Conservation (phyloP, 2,113 vertebrate species). For the Paraplagusia blochii region DNA sequence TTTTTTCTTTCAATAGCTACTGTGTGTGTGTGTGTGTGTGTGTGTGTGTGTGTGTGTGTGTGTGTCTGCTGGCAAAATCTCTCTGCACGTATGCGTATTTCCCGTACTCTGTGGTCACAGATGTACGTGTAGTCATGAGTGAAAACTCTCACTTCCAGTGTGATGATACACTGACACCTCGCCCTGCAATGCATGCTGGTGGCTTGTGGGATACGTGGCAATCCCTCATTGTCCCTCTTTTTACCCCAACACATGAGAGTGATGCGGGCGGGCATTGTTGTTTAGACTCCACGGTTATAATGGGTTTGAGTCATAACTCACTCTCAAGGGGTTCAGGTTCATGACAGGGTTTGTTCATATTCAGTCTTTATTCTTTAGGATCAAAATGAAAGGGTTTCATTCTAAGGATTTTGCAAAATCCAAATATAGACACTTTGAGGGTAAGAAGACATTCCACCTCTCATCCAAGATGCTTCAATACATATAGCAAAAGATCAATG, state of each 20-base stretch:
- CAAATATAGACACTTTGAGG: too few relatives aligned
- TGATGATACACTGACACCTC: slow-evolving; percentile 24
- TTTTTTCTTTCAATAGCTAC: slow-evolving; percentile 1
- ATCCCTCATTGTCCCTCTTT: slow-evolving; percentile 19
- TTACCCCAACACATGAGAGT: slow-evolving; percentile 14
- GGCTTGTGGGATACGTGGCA: slow-evolving; percentile 32
- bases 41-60: neutral
- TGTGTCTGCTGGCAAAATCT: neutral
- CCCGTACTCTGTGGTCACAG: neutral
- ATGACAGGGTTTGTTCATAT: neutral
- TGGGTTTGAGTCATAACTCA: slow-evolving; percentile 6
- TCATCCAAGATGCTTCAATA: too few relatives aligned
- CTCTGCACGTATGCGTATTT: neutral
- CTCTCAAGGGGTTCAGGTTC: slow-evolving; percentile 13
- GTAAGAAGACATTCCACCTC: too few relatives aligned
- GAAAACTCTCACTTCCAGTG: neutral
- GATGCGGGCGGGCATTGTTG: slow-evolving; percentile 28
- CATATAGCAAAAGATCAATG: too few relatives aligned
- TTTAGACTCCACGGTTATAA: slow-evolving; percentile 12
- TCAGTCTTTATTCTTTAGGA: neutral
- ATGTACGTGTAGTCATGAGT: neutral
- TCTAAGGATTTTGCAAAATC: too few relatives aligned
- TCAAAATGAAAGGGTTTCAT: too few relatives aligned
- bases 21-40: slow-evolving; percentile 6
- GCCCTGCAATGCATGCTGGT: slow-evolving; percentile 34